phyloP scores from a whole-genome alignment of 1,140 invertebrate genomes.

The Cydia splendana region DNA sequence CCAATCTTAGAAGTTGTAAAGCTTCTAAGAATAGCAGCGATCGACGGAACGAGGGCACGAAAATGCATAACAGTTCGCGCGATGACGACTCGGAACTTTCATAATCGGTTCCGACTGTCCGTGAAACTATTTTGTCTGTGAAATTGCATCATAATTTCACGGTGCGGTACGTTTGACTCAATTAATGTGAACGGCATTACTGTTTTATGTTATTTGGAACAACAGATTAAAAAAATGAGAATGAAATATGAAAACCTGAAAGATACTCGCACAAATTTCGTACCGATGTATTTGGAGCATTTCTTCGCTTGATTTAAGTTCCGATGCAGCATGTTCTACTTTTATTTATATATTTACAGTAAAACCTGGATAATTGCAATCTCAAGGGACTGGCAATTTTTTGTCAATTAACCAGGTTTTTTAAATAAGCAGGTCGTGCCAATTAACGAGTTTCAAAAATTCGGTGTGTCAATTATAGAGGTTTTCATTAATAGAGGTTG shows the following conservation, averaged over 20 bases:
- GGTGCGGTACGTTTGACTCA: not conserved
- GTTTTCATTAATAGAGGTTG: too few species aligned
- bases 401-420: too few species aligned
- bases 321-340: too few species aligned
- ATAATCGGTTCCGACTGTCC: constrained; percentile 9
- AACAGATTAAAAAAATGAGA: not conserved
- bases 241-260: not conserved
- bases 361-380: too few species aligned
- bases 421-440: too few species aligned
- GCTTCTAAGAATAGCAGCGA: constrained; percentile 9
- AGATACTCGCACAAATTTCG: not conserved
- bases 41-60: not conserved
- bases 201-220: not conserved
- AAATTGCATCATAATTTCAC: constrained; percentile 1
- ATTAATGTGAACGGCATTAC: not conserved
- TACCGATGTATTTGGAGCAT: too few species aligned
- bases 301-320: too few species aligned
- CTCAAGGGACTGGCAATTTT: too few species aligned
- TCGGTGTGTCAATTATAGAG: too few species aligned
- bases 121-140: constrained; percentile 5
- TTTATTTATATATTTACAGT: too few species aligned
- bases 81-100: constrained; percentile 6
- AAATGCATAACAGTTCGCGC: constrained; percentile 1
- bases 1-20: not conserved
- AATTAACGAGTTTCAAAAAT: too few species aligned